These are phyloP conservation scores for cattle (Bos taurus) DNA, from an alignment of 2,113 vertebrate species.

Conservation along the genomic window DNA sequence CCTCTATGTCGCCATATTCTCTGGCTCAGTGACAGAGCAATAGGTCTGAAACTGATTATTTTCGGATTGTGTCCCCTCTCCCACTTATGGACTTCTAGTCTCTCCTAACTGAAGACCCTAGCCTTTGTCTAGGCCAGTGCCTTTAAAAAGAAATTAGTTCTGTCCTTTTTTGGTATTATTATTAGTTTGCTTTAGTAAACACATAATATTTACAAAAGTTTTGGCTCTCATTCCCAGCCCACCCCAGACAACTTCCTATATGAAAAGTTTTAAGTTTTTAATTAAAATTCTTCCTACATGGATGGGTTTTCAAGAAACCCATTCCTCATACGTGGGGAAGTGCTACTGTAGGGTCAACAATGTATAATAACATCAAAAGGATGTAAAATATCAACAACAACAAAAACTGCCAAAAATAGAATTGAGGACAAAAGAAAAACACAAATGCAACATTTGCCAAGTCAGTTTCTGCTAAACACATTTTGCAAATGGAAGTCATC, in stretches of 20 bases:
- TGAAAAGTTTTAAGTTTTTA: conserved; percentile 27
- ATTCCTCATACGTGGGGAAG: conserved; percentile 19
- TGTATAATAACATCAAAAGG: conserved; percentile 42
- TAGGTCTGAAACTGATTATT: not conserved
- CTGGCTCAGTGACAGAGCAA: not conserved
- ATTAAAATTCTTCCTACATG: not conserved
- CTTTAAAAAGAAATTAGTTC: conserved; percentile 27
- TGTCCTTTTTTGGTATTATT: not conserved
- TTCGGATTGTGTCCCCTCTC: not conserved
- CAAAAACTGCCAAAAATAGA: conserved; percentile 46
- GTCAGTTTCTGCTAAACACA: conserved; percentile 38
- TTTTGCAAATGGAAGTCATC: conserved; percentile 22
- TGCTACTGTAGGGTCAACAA: not conserved
- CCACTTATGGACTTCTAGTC: not conserved
- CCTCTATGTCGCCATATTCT: not conserved
- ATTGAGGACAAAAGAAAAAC: conserved; percentile 40
- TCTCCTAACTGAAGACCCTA: not conserved
- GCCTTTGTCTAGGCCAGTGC: not conserved
- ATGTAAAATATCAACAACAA: conserved; percentile 50
- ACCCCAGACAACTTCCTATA: not conserved
- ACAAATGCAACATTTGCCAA: conserved; percentile 7
- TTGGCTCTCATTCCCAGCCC: not conserved
- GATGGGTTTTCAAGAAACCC: conserved; percentile 18
- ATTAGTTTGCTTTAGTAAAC: conserved; percentile 34
- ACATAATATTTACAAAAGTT: not conserved